A percentile compares a stretch with the other conserved stretches of the same genome.
phyloP scores from a whole-genome alignment of 2,113 vertebrate species.

The Falco punctatus region DNA sequence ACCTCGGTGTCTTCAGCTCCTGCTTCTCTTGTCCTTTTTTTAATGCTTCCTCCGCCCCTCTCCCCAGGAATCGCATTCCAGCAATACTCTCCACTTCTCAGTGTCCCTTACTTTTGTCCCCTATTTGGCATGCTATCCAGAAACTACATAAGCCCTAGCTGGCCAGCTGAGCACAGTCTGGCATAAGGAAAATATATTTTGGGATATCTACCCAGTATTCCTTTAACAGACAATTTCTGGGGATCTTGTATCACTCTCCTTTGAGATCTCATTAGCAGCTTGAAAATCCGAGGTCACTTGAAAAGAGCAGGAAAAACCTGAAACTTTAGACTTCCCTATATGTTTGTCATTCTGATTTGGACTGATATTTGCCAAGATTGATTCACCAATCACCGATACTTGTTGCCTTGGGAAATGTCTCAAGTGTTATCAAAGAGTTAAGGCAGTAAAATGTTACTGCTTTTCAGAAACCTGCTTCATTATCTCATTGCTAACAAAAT shows the following conservation, averaged over 20 bases:
- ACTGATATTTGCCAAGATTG: background rate
- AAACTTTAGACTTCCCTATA: background rate
- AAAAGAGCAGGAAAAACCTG: background rate
- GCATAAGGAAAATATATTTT: background rate
- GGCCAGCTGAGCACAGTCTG: background rate
- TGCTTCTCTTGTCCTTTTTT: background rate
- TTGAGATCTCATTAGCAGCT: background rate
- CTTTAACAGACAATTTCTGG: background rate
- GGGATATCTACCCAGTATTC: background rate
- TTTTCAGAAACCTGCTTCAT: background rate
- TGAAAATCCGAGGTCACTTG: background rate
- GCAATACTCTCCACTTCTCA: background rate
- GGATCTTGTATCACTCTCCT: background rate
- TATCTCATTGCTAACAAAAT: background rate
- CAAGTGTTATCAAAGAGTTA: background rate
- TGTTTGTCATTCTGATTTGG: background rate
- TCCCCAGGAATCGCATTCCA: background rate
- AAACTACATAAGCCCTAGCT: background rate
- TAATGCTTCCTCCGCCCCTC: background rate
- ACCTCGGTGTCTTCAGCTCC: background rate
- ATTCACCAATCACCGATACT: background rate
- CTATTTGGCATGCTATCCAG: background rate
- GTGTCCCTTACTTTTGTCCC: background rate
- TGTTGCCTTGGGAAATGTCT: background rate
- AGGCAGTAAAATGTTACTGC: background rate